These are phyloP conservation scores for Merluccius polli DNA, from an alignment of 2,797 vertebrate genomes.

Conservation along the genomic window DNA sequence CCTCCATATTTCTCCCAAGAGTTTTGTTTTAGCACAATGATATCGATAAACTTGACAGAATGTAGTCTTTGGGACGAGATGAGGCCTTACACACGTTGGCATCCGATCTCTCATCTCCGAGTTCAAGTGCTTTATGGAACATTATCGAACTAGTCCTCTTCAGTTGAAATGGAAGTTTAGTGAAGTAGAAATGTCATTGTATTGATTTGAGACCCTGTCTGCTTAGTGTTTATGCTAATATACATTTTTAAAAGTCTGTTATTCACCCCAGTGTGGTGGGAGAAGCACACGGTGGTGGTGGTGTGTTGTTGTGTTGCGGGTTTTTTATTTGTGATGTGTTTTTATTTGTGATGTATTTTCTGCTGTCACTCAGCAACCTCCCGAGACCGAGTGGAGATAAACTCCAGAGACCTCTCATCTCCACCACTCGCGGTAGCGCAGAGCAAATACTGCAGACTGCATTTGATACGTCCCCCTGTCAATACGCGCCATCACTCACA, in stretches of 20 bases:
- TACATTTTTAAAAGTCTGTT: constrained; percentile 36
- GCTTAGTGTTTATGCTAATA: constrained; percentile 60
- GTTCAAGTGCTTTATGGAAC: not conserved
- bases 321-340: not conserved
- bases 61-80: not conserved
- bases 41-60: not conserved
- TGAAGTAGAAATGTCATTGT: not conserved
- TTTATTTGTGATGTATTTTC: constrained; percentile 65
- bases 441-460: constrained; percentile 72
- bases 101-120: not conserved
- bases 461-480: constrained; percentile 75
- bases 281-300: constrained; percentile 45
- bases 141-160: no score
- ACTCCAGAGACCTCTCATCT: constrained; percentile 67
- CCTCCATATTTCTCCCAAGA: not conserved
- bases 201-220: constrained; percentile 15
- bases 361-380: constrained; percentile 74
- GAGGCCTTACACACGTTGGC: not conserved
- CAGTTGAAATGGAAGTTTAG: not conserved
- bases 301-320: not conserved
- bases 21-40: not conserved
- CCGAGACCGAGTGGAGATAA: constrained; percentile 63
- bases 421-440: constrained; percentile 67
- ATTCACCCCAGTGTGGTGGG: constrained; percentile 53
- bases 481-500: constrained; percentile 73